phyloP scores from a whole-genome alignment of 2,797 vertebrate genomes.

The Otolemur crassicaudatus region DNA sequence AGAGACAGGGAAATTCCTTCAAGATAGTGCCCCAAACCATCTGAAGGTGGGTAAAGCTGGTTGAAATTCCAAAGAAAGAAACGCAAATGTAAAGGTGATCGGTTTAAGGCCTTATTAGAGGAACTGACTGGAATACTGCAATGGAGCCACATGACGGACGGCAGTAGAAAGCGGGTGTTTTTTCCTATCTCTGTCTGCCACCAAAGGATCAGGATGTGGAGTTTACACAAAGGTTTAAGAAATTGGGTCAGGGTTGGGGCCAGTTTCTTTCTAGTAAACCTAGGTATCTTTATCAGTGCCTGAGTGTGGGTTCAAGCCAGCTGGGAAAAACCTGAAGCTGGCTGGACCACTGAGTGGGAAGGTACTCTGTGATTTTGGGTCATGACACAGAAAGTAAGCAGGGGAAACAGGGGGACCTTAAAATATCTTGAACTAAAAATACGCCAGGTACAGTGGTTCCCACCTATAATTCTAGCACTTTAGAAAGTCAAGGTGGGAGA shows the following conservation, averaged over 20 bases:
- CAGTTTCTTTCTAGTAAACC: not conserved
- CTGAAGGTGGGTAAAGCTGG: not conserved
- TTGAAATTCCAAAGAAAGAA: not conserved
- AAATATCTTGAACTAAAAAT: not conserved
- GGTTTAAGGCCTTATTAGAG: not conserved
- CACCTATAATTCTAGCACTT: not conserved
- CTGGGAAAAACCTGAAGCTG: not conserved
- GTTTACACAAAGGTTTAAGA: not conserved
- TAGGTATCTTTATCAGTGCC: not conserved
- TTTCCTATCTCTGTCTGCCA: not conserved
- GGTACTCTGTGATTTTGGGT: not conserved
- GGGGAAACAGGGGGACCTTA: not conserved
- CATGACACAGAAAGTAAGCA: not conserved
- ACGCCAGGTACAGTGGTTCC: not conserved
- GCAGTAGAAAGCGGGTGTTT: not conserved
- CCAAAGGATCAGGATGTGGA: not conserved
- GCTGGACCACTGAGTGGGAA: not conserved
- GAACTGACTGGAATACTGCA: not conserved
- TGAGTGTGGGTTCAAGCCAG: not conserved
- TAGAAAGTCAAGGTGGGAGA: not conserved
- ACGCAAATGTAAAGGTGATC: not conserved
- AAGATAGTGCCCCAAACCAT: not conserved
- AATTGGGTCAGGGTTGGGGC: too few species aligned
- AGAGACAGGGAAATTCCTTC: not conserved
- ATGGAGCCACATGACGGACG: not conserved